Evolutionary conservation across 2,888 invertebrate species (phyloP), one percentile per base, ranked within the genome.

Genomic region (Dynastes hyllus): DNA sequence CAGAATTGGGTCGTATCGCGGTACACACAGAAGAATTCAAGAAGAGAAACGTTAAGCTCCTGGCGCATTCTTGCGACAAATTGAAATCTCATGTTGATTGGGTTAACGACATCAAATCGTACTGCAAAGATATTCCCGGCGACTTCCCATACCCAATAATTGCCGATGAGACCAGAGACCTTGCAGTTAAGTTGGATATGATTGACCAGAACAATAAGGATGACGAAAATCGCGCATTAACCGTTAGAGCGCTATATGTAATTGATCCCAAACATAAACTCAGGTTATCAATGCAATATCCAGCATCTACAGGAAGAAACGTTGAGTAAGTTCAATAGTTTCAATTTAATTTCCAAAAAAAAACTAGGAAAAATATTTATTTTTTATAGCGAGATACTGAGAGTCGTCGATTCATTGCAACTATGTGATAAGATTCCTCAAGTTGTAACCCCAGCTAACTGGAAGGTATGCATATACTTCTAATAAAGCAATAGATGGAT

Each of bases 81-180:
- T 90, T 95, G 1, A 90, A 93, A 80, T 92, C 92, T 78, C 97
- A 97, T 87, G 91, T 92, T 4, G 93, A 93, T 80, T 97, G 96
- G 96, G 93, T 94, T 29, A 87, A 87, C 80, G 94, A 94, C 84
- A 94, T 94, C 81, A 93, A 93, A 86, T 93, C 92, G 0, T 94
- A 94, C 85, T 94, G 94, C 85, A 88, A 89, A 82, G 93, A 94
- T 84, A 94, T 94, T 87, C 92, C 92, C 85, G 93, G 93, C 5
- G 92, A 93, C 2, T 94, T 96, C 83, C 95, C 95, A 0, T 96
- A 93, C 87, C 96, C 96, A n/a, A 95, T 97, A 83, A 94, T 97
- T 83, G 94, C 95, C 13, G 96, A 97, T 89, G 92, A 92, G 55
- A 91, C 91, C 8, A 91, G 96, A 16, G 91, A 92, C 65, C 88